Evolutionary conservation across 2,888 invertebrate species (phyloP).

Genomic region (Clivina fossor): DNA sequence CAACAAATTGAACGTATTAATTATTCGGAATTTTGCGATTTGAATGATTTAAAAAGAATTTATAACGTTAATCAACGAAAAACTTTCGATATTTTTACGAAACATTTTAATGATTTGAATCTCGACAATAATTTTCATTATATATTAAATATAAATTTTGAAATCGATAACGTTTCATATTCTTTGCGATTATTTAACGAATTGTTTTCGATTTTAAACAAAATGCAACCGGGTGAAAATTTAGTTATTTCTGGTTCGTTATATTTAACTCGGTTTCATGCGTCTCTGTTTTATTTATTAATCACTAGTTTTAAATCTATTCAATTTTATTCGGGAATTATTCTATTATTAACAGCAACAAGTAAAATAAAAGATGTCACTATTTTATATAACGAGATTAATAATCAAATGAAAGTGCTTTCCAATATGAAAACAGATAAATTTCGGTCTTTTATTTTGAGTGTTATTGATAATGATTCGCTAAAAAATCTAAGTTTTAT

Average conservation of each 20-base stretch:
- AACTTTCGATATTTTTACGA: not conserved
- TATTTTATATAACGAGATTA: constrained; percentile 13
- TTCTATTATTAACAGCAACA: constrained; percentile 9
- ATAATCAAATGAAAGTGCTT: constrained; percentile 4
- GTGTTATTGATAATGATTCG: constrained; percentile 14
- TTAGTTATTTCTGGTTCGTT: constrained; percentile 11
- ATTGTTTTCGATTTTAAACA: constrained; percentile 6
- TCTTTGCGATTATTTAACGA: constrained; percentile 5
- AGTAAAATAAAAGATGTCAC: constrained; percentile 3
- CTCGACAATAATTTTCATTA: not conserved
- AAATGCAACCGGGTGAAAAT: constrained; percentile 10
- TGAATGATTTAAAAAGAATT: constrained; percentile 8
- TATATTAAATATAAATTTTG: not conserved
- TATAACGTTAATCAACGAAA: not conserved
- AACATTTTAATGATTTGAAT: constrained; percentile 5
- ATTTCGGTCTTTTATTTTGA: constrained; percentile 12
- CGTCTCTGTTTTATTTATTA: constrained; percentile 17
- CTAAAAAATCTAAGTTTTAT: constrained; percentile 2
- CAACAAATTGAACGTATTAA: constrained; percentile 16
- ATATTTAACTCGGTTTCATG: constrained; percentile 24
- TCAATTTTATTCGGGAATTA: constrained; percentile 12
- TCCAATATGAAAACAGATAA: not conserved
- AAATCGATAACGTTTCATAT: constrained; percentile 5
- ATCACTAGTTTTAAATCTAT: constrained; percentile 13
- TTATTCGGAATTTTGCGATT: constrained; percentile 29